Evolutionary conservation across 1,140 invertebrate species (phyloP), one percentile per base, ranked within the genome.

Genomic region (Atta cephalotes): DNA sequence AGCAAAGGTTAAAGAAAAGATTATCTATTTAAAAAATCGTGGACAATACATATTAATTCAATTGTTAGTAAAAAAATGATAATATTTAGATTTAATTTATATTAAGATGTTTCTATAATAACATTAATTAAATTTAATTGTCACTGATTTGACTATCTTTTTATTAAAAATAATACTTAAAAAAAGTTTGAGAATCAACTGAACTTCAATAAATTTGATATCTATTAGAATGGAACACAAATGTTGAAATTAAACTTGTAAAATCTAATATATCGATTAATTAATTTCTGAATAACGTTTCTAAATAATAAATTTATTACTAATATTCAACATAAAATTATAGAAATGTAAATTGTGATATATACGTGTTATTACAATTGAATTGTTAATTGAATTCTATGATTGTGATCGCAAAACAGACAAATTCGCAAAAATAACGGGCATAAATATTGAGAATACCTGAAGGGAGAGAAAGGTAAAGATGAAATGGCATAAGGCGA

Each of bases 401-500:
- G 18, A 65, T 14, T 51, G 25, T 18, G 31, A 4, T n/a, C 31
- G 58, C 25, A n/a, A 76, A 28, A 77, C 16, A 6, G 60, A 85
- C 14, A 39, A 78, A 79, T 60, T 80, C 31, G 9, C n/a, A 72
- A 85, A 87, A 90, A 63, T 87, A 90, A 90, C 74, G 72, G 79
- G 49, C 65, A 31, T 45, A 58, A 56, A 63, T 66, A 62, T 87
- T 21, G 21, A 82, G 35, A 65, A 66, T 79, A 66, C 60, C 72
- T 87, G 86, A 90, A 87, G 80, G 88, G 77, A 86, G 71, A 89
- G 65, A 87, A 90, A 89, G 88, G 89, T 85, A 62, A 78, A 63
- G 88, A 90, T 90, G 89, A 90, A 89, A 90, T 89, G 88, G 89
- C 88, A 87, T 74, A 90, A 90, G 79, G 88, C 89, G 62, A 90